These are phyloP conservation scores for Pongo pygmaeus DNA, from an alignment of 2,113 vertebrate species.

Conservation along the genomic window DNA sequence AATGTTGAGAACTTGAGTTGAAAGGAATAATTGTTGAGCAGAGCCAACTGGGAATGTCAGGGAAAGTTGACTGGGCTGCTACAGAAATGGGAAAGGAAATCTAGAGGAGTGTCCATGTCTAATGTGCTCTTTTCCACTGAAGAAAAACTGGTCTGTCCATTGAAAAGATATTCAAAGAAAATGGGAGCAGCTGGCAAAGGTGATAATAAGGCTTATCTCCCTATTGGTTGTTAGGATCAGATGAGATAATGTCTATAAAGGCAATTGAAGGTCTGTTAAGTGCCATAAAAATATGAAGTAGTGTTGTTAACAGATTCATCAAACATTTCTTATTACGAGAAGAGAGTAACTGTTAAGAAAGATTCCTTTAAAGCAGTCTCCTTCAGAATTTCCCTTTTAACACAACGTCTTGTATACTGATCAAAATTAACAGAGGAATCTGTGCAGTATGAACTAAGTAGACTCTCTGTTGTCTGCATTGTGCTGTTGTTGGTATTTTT, in stretches of 20 bases:
- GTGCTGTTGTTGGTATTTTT: neutral
- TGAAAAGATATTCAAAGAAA: neutral
- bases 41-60: neutral
- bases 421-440: neutral
- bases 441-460: neutral
- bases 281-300: neutral
- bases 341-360: neutral
- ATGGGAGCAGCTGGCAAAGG: neutral
- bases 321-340: neutral
- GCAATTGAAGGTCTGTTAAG: neutral
- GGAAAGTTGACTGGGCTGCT: neutral
- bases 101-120: fast-evolving
- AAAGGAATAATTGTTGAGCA: neutral
- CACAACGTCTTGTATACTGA: neutral
- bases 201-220: neutral
- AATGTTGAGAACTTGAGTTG: neutral
- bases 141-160: neutral
- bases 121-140: neutral
- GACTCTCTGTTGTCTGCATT: neutral
- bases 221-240: neutral
- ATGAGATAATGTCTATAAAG: neutral
- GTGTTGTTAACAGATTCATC: neutral
- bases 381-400: neutral
- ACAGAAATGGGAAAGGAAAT: neutral
- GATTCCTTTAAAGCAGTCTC: neutral